phyloP scores from a whole-genome alignment of 2,113 vertebrate genomes.

The Diglossa brunneiventris region DNA sequence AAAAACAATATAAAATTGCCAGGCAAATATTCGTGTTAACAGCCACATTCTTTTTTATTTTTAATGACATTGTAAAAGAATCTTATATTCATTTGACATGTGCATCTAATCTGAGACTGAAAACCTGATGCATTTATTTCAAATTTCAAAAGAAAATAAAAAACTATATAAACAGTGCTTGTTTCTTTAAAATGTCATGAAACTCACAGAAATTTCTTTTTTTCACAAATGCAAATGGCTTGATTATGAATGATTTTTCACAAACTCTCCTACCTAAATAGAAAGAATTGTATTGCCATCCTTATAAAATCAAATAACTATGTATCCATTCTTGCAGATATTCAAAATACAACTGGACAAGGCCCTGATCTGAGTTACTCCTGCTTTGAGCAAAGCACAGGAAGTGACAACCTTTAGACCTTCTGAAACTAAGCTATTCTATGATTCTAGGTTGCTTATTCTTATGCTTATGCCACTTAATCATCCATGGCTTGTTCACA shows the following conservation, averaged over 20 bases:
- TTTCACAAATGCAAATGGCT: not conserved
- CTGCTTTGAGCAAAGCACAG: not conserved
- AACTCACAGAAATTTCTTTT: not conserved
- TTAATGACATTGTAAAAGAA: not conserved
- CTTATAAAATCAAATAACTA: not conserved
- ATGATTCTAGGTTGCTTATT: not conserved
- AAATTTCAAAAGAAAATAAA: not conserved
- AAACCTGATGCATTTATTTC: not conserved
- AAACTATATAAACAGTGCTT: rapidly evolving
- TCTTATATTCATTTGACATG: not conserved
- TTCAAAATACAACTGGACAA: not conserved
- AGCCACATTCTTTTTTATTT: not conserved
- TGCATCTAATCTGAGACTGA: not conserved
- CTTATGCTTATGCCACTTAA: not conserved
- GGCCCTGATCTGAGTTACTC: not conserved
- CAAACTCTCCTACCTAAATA: not conserved
- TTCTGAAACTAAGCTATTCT: not conserved
- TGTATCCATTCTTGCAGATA: not conserved
- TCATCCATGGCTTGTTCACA: not conserved
- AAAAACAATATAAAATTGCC: not conserved
- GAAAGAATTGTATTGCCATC: not conserved
- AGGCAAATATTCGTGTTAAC: not conserved
- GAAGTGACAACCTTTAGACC: not conserved
- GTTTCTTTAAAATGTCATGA: not conserved
- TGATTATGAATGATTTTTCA: not conserved